Conservation (phyloP, 2,113 vertebrate genomes). For the human (Homo sapiens) region DNA sequence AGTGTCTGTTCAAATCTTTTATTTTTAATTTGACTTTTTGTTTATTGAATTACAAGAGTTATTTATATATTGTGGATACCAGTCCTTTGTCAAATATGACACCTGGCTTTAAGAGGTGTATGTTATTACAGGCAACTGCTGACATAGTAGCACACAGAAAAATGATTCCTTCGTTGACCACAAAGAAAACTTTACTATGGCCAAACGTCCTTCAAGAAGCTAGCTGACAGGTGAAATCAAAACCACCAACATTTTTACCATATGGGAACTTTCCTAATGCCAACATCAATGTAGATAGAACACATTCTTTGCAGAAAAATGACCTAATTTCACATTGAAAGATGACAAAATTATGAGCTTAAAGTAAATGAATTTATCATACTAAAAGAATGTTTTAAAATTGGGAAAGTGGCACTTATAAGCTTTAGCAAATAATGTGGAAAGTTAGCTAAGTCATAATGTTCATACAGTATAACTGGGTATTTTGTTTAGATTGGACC, state of each 20-base stretch:
- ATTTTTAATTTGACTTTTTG: conserved; percentile 21
- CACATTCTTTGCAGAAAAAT: conserved; percentile 48
- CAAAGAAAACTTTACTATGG: background rate
- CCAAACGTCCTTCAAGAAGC: background rate
- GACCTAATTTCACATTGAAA: background rate
- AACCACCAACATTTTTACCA: background rate
- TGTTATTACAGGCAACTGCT: background rate
- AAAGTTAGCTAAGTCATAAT: background rate
- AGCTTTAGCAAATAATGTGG: background rate
- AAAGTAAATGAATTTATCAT: background rate
- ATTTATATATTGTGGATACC: background rate
- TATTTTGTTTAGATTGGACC: conserved; percentile 15
- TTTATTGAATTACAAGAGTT: background rate
- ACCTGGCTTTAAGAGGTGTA: background rate
- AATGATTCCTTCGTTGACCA: background rate
- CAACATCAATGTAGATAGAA: background rate
- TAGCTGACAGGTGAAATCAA: background rate
- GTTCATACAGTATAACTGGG: background rate
- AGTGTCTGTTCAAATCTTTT: conserved; percentile 12
- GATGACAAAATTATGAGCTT: background rate
- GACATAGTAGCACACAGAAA: background rate
- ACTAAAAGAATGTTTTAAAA: conserved; percentile 28
- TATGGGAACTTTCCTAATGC: conserved; percentile 23
- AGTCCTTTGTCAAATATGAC: background rate
- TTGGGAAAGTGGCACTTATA: background rate